Percentiles rank a stretch among this genome's conserved stretches.
phyloP scores from a whole-genome alignment of 2,888 invertebrate genomes.

The Campaea margaritaria region DNA sequence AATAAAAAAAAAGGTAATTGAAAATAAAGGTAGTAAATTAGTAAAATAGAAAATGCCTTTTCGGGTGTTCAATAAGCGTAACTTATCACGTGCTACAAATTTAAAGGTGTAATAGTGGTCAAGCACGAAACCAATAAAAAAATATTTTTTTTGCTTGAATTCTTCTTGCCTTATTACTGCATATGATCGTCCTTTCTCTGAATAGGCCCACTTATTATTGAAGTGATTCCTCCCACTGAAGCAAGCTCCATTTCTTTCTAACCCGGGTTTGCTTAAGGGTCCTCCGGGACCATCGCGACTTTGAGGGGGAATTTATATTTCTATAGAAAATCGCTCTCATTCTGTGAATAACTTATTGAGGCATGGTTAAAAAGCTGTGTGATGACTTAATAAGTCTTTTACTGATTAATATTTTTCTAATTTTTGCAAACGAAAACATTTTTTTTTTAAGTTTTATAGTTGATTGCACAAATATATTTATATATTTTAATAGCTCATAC shows the following conservation, averaged over 20 bases:
- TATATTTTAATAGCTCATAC: too few species aligned
- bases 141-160: too few species aligned
- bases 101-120: too few species aligned
- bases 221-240: slow-evolving; percentile 29
- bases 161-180: slow-evolving; percentile 5
- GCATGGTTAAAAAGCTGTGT: background rate
- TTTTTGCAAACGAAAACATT: background rate
- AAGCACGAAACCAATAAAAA: too few species aligned
- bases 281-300: slow-evolving; percentile 11
- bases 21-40: too few species aligned
- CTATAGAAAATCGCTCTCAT: slow-evolving; percentile 5
- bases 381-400: background rate
- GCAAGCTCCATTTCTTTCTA: slow-evolving; percentile 15
- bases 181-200: slow-evolving; percentile 32
- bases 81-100: too few species aligned
- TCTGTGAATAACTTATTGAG: slow-evolving; percentile 10
- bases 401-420: too few species aligned
- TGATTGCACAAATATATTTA: too few species aligned
- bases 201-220: slow-evolving; percentile 40
- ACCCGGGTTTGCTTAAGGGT: slow-evolving; percentile 10
- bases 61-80: too few species aligned
- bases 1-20: too few species aligned
- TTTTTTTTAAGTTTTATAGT: background rate
- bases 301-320: slow-evolving; percentile 11
- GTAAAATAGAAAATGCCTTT: too few species aligned